phyloP scores from a whole-genome alignment of 2,888 invertebrate genomes.

The Tetrapedia diversipes region DNA sequence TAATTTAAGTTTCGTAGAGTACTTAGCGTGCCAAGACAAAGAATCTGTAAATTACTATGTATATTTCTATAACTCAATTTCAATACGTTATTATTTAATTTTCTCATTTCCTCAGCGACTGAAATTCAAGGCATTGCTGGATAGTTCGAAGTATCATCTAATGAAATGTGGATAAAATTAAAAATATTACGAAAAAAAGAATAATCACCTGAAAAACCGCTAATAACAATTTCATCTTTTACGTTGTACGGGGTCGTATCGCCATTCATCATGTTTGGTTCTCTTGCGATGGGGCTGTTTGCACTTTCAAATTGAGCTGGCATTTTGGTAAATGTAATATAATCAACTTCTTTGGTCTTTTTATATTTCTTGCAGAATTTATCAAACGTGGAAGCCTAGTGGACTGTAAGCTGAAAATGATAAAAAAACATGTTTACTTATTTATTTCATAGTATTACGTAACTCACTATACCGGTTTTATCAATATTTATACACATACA shows the following conservation, averaged over 20 bases:
- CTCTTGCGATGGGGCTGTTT: conserved; percentile 78
- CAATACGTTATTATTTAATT: no score
- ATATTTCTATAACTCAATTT: no score
- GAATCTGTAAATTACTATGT: no score
- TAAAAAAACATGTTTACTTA: conserved; percentile 12
- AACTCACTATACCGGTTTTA: neutral
- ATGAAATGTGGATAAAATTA: neutral
- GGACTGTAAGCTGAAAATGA: conserved; percentile 76
- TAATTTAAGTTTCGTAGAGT: no score
- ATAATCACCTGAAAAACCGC: conserved; percentile 88
- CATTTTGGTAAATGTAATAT: conserved; percentile 83
- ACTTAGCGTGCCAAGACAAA: no score
- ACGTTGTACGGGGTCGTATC: conserved; percentile 70
- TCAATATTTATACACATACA: neutral
- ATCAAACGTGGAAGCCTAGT: conserved; percentile 74
- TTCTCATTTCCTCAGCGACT: no score
- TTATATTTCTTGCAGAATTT: conserved; percentile 43
- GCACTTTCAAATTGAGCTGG: conserved; percentile 88
- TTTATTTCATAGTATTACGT: neutral
- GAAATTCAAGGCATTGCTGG: no score
- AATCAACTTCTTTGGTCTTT: neutral
- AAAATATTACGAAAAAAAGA: neutral
- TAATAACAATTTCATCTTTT: conserved; percentile 90
- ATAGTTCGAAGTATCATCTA: no score
- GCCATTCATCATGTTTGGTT: conserved; percentile 76